phyloP scores from a whole-genome alignment of 2,797 vertebrate genomes.

The Oreonectes daqikongensis region DNA sequence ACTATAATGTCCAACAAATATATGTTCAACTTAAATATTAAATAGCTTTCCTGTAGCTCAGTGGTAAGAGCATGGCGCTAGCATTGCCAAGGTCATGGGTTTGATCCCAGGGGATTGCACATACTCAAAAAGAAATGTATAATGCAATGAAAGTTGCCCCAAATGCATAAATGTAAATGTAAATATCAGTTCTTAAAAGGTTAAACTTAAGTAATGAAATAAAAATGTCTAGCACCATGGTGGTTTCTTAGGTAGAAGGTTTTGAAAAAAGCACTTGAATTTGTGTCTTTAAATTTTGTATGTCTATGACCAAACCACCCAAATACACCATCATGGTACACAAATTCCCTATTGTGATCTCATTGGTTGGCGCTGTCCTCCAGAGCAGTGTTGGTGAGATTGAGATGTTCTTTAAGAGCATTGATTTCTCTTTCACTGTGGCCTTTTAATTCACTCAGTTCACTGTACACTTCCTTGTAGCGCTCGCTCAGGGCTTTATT shows the following conservation, averaged over 20 bases:
- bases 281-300: not conserved
- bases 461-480: slow-evolving; percentile 86
- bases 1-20: slow-evolving; percentile 6
- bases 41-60: too few species aligned
- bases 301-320: not conserved
- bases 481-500: slow-evolving; percentile 84
- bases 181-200: slow-evolving; percentile 6
- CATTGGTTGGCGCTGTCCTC: slow-evolving; percentile 64
- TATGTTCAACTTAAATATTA: not conserved
- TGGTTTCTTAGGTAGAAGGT: too few species aligned
- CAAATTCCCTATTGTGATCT: not conserved
- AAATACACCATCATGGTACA: not conserved
- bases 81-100: too few species aligned
- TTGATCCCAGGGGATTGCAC: too few species aligned
- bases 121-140: too few species aligned
- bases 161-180: too few species aligned
- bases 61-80: too few species aligned
- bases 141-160: too few species aligned
- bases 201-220: not conserved
- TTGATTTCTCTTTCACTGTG: slow-evolving; percentile 81
- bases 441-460: slow-evolving; percentile 84
- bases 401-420: slow-evolving; percentile 87
- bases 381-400: slow-evolving; percentile 83
- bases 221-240: slow-evolving; percentile 2
- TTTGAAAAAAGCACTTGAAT: too few species aligned